These are phyloP conservation scores for Plutomurus gul DNA, from an alignment of 1,140 invertebrate genomes.

Conservation along the genomic window DNA sequence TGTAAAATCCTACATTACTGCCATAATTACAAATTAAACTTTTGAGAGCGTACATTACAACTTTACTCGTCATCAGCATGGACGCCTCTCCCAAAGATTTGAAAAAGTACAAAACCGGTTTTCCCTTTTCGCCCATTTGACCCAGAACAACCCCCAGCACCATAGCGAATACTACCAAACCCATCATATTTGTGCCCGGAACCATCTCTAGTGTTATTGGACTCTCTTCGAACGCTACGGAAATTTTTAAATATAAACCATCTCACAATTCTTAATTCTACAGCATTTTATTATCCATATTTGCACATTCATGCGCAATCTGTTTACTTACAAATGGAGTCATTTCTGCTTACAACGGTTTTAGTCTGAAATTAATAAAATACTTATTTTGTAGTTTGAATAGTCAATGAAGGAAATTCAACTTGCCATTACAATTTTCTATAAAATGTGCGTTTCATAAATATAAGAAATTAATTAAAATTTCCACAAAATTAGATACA, in stretches of 20 bases:
- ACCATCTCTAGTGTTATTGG: neutral
- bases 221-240: no score
- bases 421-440: no score
- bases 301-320: no score
- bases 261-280: neutral
- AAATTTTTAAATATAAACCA: neutral
- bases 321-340: no score
- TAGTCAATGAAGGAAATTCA: no score
- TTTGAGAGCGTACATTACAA: constrained; percentile 35
- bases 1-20: neutral
- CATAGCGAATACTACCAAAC: constrained; percentile 31
- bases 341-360: no score
- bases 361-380: no score
- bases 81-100: constrained; percentile 1
- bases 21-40: constrained; percentile 8
- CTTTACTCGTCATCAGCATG: constrained; percentile 37
- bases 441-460: no score
- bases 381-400: no score
- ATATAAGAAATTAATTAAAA: no score
- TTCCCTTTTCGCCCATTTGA: constrained; percentile 35
- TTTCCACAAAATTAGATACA: no score
- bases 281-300: neutral
- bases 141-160: constrained; percentile 31
- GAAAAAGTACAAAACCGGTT: constrained; percentile 35
- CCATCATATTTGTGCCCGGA: constrained; percentile 41